phyloP scores from a whole-genome alignment of 2,113 vertebrate species.

The Nycticebus coucang region DNA sequence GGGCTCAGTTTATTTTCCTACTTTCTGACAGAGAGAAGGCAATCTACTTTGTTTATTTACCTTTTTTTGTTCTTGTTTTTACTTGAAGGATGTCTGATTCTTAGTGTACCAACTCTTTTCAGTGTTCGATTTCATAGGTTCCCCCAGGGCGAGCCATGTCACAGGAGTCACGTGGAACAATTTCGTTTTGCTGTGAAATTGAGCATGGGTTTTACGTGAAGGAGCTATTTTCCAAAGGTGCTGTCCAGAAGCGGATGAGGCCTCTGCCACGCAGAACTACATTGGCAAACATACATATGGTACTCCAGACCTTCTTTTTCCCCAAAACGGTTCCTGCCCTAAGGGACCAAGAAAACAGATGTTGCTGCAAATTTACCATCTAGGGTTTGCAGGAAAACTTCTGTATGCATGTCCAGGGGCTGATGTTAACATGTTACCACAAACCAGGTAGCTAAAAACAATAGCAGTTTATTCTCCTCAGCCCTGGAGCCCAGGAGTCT shows the following conservation, averaged over 20 bases:
- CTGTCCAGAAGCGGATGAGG: rapidly evolving
- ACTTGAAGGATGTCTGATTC: background rate
- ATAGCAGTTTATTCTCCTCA: background rate
- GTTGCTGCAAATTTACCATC: background rate
- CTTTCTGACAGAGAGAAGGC: background rate
- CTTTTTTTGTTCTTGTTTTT: background rate
- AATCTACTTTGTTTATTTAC: no score
- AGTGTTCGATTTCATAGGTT: background rate
- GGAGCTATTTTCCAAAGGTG: background rate
- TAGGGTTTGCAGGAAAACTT: background rate
- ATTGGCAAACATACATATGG: background rate
- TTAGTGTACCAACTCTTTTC: no score
- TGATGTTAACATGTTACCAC: rapidly evolving
- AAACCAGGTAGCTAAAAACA: background rate
- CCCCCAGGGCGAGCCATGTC: background rate
- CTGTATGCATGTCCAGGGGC: no score
- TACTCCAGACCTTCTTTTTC: rapidly evolving
- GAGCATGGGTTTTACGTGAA: background rate
- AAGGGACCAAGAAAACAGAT: background rate
- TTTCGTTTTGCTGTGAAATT: background rate
- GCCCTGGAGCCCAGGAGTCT: background rate
- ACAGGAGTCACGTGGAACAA: no score
- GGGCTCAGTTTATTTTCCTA: no score
- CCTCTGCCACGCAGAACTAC: rapidly evolving
- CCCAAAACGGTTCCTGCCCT: background rate